A percentile compares a stretch with the other conserved stretches of the same genome.
phyloP scores from a whole-genome alignment of 2,888 invertebrate species.

The Drosophila diplacantha region DNA sequence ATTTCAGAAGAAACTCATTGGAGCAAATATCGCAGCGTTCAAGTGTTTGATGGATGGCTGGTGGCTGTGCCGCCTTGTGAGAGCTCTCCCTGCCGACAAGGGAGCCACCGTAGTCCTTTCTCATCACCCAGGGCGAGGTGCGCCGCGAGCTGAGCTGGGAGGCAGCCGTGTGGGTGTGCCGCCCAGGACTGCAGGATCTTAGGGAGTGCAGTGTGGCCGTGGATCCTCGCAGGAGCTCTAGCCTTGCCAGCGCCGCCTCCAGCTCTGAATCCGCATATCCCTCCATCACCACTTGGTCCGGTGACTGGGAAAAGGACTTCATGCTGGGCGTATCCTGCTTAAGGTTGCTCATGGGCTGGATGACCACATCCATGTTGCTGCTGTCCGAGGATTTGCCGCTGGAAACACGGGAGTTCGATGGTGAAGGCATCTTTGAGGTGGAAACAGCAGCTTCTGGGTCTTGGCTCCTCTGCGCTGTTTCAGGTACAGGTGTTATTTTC shows the following conservation, averaged over 20 bases:
- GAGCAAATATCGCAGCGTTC: constrained; percentile 72
- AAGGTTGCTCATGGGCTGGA: constrained; percentile 54
- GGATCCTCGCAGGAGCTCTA: constrained; percentile 46
- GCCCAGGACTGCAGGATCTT: constrained; percentile 40
- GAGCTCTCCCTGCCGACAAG: constrained; percentile 17
- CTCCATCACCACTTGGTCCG: constrained; percentile 52
- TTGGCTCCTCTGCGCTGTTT: background rate
- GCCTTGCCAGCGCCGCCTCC: constrained; percentile 47
- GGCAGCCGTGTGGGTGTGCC: constrained; percentile 46
- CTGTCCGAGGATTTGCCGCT: constrained; percentile 52
- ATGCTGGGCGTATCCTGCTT: constrained; percentile 51
- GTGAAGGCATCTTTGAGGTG: constrained; percentile 26
- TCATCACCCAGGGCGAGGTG: constrained; percentile 60
- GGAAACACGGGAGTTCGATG: constrained; percentile 40
- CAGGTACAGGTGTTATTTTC: constrained; percentile 3
- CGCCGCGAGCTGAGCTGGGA: constrained; percentile 57
- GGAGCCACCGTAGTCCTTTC: constrained; percentile 48
- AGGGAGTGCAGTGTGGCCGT: constrained; percentile 44
- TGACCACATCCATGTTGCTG: constrained; percentile 52
- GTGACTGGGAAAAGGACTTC: constrained; percentile 40
- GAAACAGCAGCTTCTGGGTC: background rate
- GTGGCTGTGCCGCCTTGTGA: constrained; percentile 19
- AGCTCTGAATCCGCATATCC: constrained; percentile 51
- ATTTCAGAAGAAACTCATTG: constrained; percentile 66
- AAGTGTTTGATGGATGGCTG: constrained; percentile 29